phyloP scores from a whole-genome alignment of 2,797 vertebrate genomes.

The Triplophysa bombifrons region DNA sequence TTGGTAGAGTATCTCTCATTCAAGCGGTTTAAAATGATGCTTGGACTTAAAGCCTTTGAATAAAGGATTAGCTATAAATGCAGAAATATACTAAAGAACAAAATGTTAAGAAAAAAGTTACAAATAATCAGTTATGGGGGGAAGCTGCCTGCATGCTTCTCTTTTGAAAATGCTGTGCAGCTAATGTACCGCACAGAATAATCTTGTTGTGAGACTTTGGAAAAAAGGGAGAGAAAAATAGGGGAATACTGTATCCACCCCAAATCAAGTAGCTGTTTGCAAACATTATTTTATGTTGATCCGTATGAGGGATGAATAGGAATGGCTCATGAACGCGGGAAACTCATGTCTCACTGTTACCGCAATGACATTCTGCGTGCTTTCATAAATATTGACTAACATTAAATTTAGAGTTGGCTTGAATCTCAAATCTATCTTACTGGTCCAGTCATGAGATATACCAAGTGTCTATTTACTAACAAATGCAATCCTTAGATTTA shows the following conservation, averaged over 20 bases:
- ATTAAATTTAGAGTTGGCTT: conserved; percentile 25
- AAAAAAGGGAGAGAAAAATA: neutral
- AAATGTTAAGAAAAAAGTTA: conserved; percentile 48
- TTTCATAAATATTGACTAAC: conserved; percentile 46
- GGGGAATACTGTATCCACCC: conserved; percentile 7
- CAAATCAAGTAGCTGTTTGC: conserved; percentile 20
- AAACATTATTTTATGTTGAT: conserved; percentile 29
- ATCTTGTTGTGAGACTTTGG: conserved; percentile 44
- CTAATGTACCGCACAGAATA: conserved; percentile 47
- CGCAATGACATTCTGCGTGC: conserved; percentile 14
- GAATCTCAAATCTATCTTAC: neutral
- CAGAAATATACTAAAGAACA: conserved; percentile 33
- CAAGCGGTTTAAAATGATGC: conserved; percentile 31
- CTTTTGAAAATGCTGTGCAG: conserved; percentile 44
- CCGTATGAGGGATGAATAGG: neutral
- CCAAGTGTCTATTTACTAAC: too few species aligned
- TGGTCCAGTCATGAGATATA: too few species aligned
- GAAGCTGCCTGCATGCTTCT: conserved; percentile 37
- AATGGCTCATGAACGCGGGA: conserved; percentile 3
- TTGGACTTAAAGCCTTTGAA: conserved; percentile 28
- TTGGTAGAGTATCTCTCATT: conserved; percentile 26
- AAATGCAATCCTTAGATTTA: too few species aligned
- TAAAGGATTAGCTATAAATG: conserved; percentile 26
- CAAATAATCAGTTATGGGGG: conserved; percentile 43
- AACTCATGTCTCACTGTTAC: conserved; percentile 22